Base-by-base conservation (phyloP, 2,797 vertebrate species). In the Hipposideros larvatus region DNA sequence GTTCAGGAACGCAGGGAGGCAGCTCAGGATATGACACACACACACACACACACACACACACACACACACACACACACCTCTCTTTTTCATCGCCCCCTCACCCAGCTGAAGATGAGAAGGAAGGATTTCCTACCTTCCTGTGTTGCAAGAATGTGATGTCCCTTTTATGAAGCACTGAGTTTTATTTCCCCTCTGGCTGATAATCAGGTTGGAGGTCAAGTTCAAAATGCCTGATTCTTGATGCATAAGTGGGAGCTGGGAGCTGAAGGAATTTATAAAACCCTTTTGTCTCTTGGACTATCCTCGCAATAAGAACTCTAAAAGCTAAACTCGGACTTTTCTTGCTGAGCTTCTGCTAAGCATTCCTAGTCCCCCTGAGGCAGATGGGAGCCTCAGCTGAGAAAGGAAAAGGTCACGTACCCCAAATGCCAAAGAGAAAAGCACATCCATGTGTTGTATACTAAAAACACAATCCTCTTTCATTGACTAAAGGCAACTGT, bases 111-210 rank as follows among this genome's bases (percentile, higher is more conserved):
- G 37, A 26, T 5, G 34, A 2, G 75, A 24, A 9, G 15, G 48
- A 57, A 59, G n/a, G 18, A 37, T 22, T 26, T 66, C n/a, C 37
- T 4, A 0, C 43, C 85, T 48, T 26, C 61, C 19, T 46, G 11
- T 21, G 77, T 11, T 8, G 2, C 37, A 24, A 48, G n/a, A 57
- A 11, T 3, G 4, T 4, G 66, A 11, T 3, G 4, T 4, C 7
- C 37, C 37, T 31, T 53, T 41, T 28, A 1, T 0, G 0, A 63
- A 14, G 37, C 21, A 1, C 5, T 7, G 85, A 37, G 26, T 16
- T 43, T 70, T 51, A n/a, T 8, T 26, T 71, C 34, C 31, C 14
- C 21, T 48, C 9, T 7, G 15, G 70, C 80, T 24, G n/a, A 28
- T 28, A 18, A 63, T 16, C 15, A 74, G 74, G 13, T 26, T 31